phyloP scores from a whole-genome alignment of 2,888 invertebrate species.

The Blastobasis lacticolella region DNA sequence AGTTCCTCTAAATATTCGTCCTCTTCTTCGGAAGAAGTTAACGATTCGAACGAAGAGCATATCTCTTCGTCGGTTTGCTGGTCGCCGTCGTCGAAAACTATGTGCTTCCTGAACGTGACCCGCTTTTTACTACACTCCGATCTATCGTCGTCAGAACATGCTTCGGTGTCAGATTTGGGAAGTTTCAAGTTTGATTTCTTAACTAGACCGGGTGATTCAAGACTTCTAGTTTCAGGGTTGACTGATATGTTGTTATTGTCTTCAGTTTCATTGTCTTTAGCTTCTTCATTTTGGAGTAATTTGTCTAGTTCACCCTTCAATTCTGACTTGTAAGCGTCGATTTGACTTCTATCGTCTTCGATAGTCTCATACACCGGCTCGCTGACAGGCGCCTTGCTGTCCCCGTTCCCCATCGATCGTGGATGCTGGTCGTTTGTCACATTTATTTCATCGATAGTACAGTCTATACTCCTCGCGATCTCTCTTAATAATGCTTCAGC shows the following conservation, averaged over 20 bases:
- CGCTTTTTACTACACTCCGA: slow-evolving; percentile 61
- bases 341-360: slow-evolving; percentile 25
- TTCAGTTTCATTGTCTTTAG: slow-evolving; percentile 12
- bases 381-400: slow-evolving; percentile 32
- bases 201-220: slow-evolving; percentile 37
- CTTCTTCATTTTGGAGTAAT: slow-evolving; percentile 31
- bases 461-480: slow-evolving; percentile 62
- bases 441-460: slow-evolving; percentile 52
- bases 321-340: slow-evolving; percentile 45
- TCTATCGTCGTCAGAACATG: slow-evolving; percentile 60
- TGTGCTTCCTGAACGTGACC: slow-evolving; percentile 65
- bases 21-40: slow-evolving; percentile 48
- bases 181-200: slow-evolving; percentile 62
- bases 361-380: slow-evolving; percentile 46
- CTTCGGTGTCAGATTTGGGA: slow-evolving; percentile 57
- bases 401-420: slow-evolving; percentile 45
- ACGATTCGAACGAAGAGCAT: slow-evolving; percentile 59
- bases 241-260: slow-evolving; percentile 7
- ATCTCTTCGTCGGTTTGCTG: slow-evolving; percentile 62
- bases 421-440: slow-evolving; percentile 23
- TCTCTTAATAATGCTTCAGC: slow-evolving; percentile 59
- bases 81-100: slow-evolving; percentile 69
- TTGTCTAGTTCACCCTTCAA: slow-evolving; percentile 50
- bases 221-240: slow-evolving; percentile 16
- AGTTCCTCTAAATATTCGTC: slow-evolving; percentile 51